A percentile compares a stretch with the other conserved stretches of the same genome.
Conservation (phyloP, 2,113 vertebrate genomes). For the Gyps fulvus region DNA sequence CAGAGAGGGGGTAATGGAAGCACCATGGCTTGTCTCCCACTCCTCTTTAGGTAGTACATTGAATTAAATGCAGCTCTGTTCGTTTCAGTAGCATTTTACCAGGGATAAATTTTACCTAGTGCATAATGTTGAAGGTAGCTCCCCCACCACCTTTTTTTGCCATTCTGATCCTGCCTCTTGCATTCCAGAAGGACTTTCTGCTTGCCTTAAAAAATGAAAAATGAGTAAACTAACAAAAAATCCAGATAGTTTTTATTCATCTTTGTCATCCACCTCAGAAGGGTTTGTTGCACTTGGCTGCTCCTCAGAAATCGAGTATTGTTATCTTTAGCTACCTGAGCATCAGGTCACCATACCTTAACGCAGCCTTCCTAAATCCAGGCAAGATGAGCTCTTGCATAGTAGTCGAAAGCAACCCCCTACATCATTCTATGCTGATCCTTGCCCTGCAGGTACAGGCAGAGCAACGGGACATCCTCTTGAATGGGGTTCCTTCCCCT, state of each 20-base stretch:
- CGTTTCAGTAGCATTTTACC: not conserved
- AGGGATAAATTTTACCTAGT: not conserved
- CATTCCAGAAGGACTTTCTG: conserved; percentile 20
- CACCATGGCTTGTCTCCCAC: not conserved
- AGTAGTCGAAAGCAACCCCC: not conserved
- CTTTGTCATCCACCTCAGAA: not conserved
- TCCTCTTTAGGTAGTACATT: not conserved
- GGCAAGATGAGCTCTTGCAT: not conserved
- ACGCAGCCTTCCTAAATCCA: not conserved
- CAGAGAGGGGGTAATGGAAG: not conserved
- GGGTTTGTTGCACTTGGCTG: not conserved
- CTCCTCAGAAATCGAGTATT: not conserved
- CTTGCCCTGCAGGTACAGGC: not conserved
- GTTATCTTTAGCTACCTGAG: not conserved
- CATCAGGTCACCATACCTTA: not conserved
- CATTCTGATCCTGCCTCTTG: conserved; percentile 7
- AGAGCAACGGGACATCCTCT: not conserved
- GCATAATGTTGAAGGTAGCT: not conserved
- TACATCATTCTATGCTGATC: not conserved
- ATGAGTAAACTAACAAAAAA: not conserved
- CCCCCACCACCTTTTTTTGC: not conserved
- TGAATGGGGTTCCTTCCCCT: not conserved
- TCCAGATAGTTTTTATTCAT: not conserved
- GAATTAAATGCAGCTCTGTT: not conserved
- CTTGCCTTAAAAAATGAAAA: conserved; percentile 48